Base-by-base conservation (phyloP, 2,113 vertebrate species). In the Gobio gobio region DNA sequence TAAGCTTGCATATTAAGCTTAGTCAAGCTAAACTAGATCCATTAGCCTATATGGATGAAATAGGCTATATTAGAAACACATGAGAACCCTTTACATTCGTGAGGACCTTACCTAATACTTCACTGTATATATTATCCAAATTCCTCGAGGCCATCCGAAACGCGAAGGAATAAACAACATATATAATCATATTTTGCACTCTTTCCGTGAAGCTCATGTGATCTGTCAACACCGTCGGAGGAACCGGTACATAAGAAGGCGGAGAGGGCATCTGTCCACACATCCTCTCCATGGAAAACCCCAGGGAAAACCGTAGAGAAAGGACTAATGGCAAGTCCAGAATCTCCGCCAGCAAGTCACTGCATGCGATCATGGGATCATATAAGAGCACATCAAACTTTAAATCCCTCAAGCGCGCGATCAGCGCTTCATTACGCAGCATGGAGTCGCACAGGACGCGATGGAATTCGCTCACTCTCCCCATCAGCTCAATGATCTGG, bases 181-280 rank as follows among this genome's bases (percentile, higher is more conserved):
- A 88, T 24, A 63, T 1, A 0, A 94, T 0, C 16, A 86, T 2
- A 66, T 94, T 95, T 85, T 80, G 86, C 1, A 93, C 8, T 59
- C 91, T 92, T 75, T 95, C 91, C 47, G 76, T 14, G 84, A 95
- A 95, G 54, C 85, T 89, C 93, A 95, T 93, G 18, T 61, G 87
- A 24, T 95, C 94, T 20, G 82, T 91, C 83, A 36, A 43, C 5
- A 8, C 83, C 88, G 5, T 85, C 0, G 24, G 58, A 0, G 78
- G 78, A 29, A 54, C 49, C 43, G 94, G 93, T 4, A 94, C 86
- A 0, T 94, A 96, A 0, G 95, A 95, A 26, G 91, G 90, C n/a
- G 94, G 93, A 0, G 88, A 6, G 45, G 92, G 90, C 10, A 96
- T 78, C 5, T 56, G 83, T 40, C 93, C 94, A 40, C 90, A 91